Percentiles rank a stretch among this genome's conserved stretches.
phyloP scores from a whole-genome alignment of 2,888 invertebrate species.

The Heteromyza rotundicornis region DNA sequence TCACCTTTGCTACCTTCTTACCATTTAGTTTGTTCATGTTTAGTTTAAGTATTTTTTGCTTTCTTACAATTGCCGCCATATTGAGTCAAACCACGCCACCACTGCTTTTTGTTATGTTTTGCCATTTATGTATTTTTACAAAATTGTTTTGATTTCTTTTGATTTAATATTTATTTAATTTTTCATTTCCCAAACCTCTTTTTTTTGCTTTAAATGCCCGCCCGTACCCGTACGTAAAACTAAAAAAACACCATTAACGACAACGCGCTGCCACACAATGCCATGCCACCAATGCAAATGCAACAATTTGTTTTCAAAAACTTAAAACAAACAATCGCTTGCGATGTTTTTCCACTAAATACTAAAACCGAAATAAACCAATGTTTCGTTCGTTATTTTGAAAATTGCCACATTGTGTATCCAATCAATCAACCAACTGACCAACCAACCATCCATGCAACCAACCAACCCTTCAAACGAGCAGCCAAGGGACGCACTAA shows the following conservation, averaged over 20 bases:
- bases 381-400: slow-evolving; percentile 48
- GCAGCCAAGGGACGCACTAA: slow-evolving; percentile 99
- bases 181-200: slow-evolving; percentile 38
- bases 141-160: slow-evolving; percentile 26
- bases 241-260: slow-evolving; percentile 19
- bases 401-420: slow-evolving; percentile 33
- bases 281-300: slow-evolving; percentile 43
- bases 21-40: slow-evolving; percentile 3
- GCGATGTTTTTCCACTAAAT: slow-evolving; percentile 16
- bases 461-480: slow-evolving; percentile 34
- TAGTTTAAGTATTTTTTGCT: slow-evolving; percentile 3
- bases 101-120: not conserved
- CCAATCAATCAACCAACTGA: not conserved
- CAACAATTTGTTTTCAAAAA: slow-evolving; percentile 22
- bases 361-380: slow-evolving; percentile 39
- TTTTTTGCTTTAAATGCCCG: slow-evolving; percentile 29
- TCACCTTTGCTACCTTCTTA: not conserved
- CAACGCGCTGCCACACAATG: slow-evolving; percentile 65
- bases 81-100: no score
- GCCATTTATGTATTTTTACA: slow-evolving; percentile 5
- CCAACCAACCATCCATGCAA: not conserved
- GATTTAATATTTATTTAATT: slow-evolving; percentile 36
- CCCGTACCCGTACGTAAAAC: slow-evolving; percentile 12
- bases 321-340: slow-evolving; percentile 23
- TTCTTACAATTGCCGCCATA: no score